A percentile compares a stretch with the other conserved stretches of the same genome.
Evolutionary conservation across 2,113 vertebrate species (phyloP).

Genomic region (Arizona elegans): DNA sequence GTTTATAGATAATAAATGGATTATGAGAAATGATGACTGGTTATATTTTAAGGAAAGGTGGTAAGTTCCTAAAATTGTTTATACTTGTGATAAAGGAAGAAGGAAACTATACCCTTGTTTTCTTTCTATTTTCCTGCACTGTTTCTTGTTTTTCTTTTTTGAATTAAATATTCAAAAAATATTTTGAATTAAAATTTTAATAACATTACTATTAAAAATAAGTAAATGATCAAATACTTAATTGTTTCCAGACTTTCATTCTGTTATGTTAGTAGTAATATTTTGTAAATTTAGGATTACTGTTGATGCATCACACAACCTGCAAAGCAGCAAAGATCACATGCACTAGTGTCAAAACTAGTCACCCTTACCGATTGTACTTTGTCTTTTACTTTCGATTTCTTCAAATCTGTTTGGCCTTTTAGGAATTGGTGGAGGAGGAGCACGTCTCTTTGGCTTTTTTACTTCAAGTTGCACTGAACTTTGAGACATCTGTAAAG

Average conservation of each 20-base stretch:
- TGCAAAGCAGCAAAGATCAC: constrained; percentile 4
- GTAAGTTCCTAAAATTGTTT: not conserved
- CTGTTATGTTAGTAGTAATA: constrained; percentile 18
- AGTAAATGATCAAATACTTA: not conserved
- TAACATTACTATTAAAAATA: not conserved
- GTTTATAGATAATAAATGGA: not conserved
- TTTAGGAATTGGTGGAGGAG: constrained; percentile 73
- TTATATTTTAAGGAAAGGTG: not conserved
- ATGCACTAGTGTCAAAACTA: constrained; percentile 20
- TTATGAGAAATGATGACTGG: not conserved
- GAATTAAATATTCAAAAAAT: too few species aligned
- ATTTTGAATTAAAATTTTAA: not conserved
- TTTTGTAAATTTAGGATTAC: constrained; percentile 19
- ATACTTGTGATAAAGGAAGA: not conserved
- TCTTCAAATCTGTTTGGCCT: constrained; percentile 78
- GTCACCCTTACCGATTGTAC: constrained; percentile 78
- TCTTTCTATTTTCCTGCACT: too few species aligned
- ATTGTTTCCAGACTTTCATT: constrained; percentile 59
- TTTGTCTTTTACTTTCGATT: constrained; percentile 82
- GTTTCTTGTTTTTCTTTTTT: too few species aligned
- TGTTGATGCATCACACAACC: constrained; percentile 6
- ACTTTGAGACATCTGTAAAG: constrained; percentile 69
- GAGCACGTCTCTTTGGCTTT: constrained; percentile 89
- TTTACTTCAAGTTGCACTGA: constrained; percentile 73
- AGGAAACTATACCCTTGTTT: too few species aligned